Conservation (phyloP, 2,113 vertebrate genomes). For the Eptatretus burgeri region DNA sequence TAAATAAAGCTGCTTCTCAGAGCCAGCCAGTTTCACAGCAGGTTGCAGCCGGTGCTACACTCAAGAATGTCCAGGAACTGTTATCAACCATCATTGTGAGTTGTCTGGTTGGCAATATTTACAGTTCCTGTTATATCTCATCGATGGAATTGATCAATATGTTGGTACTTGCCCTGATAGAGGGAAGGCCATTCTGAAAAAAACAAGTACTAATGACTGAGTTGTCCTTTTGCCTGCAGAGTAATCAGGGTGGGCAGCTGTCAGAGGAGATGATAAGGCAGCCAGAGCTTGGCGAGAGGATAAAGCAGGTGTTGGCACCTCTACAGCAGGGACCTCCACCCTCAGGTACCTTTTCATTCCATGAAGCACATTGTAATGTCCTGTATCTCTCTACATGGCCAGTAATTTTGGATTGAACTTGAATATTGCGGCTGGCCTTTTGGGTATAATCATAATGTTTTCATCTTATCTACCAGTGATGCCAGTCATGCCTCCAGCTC, state of each 20-base stretch:
- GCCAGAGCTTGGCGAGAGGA: conserved; percentile 57
- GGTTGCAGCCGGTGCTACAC: conserved; percentile 20
- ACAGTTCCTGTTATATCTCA: neutral
- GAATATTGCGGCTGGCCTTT: neutral
- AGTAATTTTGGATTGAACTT: neutral
- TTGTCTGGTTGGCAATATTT: neutral
- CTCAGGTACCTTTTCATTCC: neutral
- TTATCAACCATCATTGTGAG: conserved; percentile 62
- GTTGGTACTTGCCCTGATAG: neutral
- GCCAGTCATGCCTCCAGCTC: neutral
- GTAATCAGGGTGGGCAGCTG: conserved; percentile 29
- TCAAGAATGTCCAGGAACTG: conserved; percentile 54
- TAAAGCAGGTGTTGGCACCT: conserved; percentile 53
- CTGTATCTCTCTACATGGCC: neutral
- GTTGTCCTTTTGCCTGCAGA: neutral
- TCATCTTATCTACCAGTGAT: neutral
- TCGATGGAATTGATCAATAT: neutral
- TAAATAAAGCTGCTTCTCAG: conserved; percentile 26
- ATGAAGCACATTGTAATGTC: neutral
- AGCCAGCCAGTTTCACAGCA: conserved; percentile 18
- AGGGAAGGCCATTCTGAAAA: neutral
- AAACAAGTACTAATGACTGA: neutral
- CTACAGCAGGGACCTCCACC: conserved; percentile 12
- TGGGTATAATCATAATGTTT: neutral
- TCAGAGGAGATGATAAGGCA: conserved; percentile 61